Percentiles rank a stretch among this genome's conserved stretches.
These are phyloP conservation scores for Tragelaphus scriptus DNA, from an alignment of 2,113 vertebrate species.

Conservation along the genomic window DNA sequence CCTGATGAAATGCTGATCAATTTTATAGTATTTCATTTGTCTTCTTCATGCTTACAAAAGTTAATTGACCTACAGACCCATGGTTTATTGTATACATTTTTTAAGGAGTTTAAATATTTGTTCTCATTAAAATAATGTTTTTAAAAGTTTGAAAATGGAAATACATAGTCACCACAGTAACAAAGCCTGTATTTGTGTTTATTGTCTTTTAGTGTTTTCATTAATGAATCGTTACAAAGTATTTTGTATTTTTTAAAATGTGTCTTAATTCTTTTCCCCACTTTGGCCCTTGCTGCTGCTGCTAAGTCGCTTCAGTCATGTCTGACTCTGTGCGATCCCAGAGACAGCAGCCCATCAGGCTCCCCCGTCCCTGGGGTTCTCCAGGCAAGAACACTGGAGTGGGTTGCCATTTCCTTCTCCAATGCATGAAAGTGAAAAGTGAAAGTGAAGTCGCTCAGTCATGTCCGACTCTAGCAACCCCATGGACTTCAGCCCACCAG, in stretches of 20 bases:
- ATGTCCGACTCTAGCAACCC: too few species aligned
- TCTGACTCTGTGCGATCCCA: too few species aligned
- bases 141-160: constrained; percentile 7
- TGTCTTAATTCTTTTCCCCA: neutral
- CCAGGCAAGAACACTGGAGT: too few species aligned
- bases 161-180: neutral
- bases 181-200: neutral
- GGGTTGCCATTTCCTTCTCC: too few species aligned
- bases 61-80: neutral
- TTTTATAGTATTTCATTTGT: neutral
- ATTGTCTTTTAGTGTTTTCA: neutral
- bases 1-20: neutral
- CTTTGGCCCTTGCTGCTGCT: too few species aligned
- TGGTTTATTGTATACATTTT: neutral
- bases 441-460: too few species aligned
- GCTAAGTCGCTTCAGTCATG: too few species aligned
- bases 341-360: too few species aligned
- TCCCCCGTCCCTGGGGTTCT: too few species aligned
- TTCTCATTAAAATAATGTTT: neutral
- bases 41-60: constrained; percentile 25
- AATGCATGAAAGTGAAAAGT: too few species aligned
- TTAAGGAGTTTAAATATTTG: constrained; percentile 17
- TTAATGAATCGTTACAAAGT: neutral
- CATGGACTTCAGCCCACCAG: too few species aligned
- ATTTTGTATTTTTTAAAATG: neutral